These are phyloP conservation scores for Vanessa cardui DNA, from an alignment of 2,888 invertebrate species.

Conservation along the genomic window DNA sequence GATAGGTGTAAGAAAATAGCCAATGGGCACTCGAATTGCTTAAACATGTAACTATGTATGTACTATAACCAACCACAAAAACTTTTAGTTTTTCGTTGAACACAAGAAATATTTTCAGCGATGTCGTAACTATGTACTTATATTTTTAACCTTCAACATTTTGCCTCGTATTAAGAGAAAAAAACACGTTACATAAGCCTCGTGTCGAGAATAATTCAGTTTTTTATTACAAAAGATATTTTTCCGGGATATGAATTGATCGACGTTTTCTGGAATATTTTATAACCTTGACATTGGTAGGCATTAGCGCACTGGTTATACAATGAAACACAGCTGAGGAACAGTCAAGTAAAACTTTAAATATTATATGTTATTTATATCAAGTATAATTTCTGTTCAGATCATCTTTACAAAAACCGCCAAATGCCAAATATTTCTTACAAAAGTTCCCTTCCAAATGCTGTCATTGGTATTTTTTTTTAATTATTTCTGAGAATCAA, in stretches of 20 bases:
- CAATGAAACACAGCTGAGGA: not conserved
- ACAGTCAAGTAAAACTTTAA: not conserved
- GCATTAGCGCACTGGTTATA: conserved; percentile 2
- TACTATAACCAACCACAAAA: no score
- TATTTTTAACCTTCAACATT: conserved; percentile 32
- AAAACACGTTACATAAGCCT: conserved; percentile 32
- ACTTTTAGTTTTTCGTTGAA: not conserved
- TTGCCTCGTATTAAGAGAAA: conserved; percentile 20
- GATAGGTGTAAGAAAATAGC: no score
- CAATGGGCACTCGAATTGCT: no score
- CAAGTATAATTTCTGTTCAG: no score
- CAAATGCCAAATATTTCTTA: no score
- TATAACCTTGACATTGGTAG: conserved; percentile 30
- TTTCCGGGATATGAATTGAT: conserved; percentile 32
- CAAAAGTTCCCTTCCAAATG: no score
- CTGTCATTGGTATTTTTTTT: no score
- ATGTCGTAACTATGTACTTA: conserved; percentile 5
- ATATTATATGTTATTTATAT: not conserved
- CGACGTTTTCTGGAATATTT: conserved; percentile 31
- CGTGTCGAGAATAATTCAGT: conserved; percentile 32
- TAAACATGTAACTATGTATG: no score
- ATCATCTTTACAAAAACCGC: no score
- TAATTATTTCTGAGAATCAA: no score
- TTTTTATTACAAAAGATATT: conserved; percentile 34
- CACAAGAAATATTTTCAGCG: conserved; percentile 5